Conservation (phyloP, 2,113 vertebrate species). For the Uropsilus gracilis region DNA sequence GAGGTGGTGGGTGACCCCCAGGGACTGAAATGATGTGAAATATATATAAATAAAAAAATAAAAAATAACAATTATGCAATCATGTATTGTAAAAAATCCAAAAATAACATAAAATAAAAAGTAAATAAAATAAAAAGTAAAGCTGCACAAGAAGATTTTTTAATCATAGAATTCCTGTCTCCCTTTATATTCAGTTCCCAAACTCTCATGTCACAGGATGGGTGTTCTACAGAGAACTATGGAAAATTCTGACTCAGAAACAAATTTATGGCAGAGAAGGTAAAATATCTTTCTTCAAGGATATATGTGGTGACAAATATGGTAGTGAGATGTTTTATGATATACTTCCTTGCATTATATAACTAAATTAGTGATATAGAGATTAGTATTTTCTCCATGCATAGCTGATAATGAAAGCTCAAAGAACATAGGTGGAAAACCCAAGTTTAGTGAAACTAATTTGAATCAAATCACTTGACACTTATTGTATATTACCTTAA, state of each 20-base stretch:
- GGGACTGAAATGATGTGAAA: too few species aligned
- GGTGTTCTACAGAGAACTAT: not conserved
- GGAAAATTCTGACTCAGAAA: not conserved
- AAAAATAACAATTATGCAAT: too few species aligned
- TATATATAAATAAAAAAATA: too few species aligned
- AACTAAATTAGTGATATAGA: not conserved
- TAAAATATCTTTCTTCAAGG: not conserved
- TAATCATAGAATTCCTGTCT: not conserved
- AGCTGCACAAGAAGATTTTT: not conserved
- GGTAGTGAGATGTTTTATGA: not conserved
- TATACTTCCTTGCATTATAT: not conserved
- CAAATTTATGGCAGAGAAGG: not conserved
- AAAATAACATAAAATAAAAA: too few species aligned
- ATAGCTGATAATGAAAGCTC: not conserved
- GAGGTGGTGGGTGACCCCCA: too few species aligned
- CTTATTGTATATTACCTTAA: not conserved
- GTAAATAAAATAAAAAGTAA: too few species aligned
- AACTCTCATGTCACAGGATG: not conserved
- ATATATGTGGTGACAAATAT: not conserved
- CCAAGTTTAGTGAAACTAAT: not conserved
- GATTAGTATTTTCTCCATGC: not conserved
- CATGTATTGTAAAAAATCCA: too few species aligned
- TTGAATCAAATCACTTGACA: not conserved
- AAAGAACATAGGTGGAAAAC: not conserved
- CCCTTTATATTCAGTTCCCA: too few species aligned